Percentiles rank a stretch among this genome's conserved stretches.
phyloP scores from a whole-genome alignment of 2,888 invertebrate genomes.

The Mycalesis mineus region DNA sequence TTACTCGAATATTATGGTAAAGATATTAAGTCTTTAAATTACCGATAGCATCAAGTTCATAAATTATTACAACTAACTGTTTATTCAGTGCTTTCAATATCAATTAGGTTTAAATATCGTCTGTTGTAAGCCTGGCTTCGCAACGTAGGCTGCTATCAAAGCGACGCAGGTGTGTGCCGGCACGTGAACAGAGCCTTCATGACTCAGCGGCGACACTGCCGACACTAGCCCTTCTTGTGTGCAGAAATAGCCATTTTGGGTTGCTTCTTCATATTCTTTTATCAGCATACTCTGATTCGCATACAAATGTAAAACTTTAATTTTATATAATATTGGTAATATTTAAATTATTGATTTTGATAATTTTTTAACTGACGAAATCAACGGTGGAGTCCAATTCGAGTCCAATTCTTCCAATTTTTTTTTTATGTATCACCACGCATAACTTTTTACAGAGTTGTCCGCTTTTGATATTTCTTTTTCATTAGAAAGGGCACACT shows the following conservation, averaged over 20 bases:
- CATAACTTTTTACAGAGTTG: no score
- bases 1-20: no score
- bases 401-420: no score
- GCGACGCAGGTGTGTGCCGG: slow-evolving; percentile 53
- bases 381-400: no score
- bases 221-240: slow-evolving; percentile 30
- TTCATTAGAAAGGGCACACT: no score
- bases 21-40: no score
- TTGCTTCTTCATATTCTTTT: not conserved
- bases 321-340: no score
- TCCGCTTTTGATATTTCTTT: no score
- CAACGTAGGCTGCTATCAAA: slow-evolving; percentile 31
- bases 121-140: slow-evolving; percentile 13
- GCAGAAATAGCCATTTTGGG: slow-evolving; percentile 17
- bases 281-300: not conserved
- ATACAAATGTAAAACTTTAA: no score
- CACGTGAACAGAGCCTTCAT: slow-evolving; percentile 47
- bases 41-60: not conserved
- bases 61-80: not conserved
- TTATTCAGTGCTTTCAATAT: not conserved
- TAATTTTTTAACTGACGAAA: no score
- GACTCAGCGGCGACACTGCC: slow-evolving; percentile 48
- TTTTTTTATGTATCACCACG: no score
- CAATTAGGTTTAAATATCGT: slow-evolving; percentile 11
- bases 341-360: no score